These are phyloP conservation scores for Daboia siamensis DNA, from an alignment of 2,113 vertebrate species.

Conservation along the genomic window DNA sequence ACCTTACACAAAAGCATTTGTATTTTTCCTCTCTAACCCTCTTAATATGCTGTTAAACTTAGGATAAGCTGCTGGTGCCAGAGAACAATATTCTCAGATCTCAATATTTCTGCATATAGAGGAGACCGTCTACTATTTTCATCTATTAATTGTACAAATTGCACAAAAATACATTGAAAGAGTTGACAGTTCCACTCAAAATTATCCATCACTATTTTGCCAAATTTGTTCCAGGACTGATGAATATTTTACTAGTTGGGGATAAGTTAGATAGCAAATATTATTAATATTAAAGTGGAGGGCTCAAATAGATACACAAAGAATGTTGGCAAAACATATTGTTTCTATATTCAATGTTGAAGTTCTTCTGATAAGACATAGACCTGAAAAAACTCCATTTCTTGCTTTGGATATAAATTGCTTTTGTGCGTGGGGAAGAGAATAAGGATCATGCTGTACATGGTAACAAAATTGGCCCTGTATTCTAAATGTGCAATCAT, in stretches of 20 bases:
- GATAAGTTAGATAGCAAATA: slow-evolving; percentile 29
- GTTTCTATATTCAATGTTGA: slow-evolving; percentile 46
- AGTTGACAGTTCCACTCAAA: slow-evolving; percentile 27
- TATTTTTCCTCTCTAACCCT: background rate
- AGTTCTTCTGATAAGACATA: slow-evolving; percentile 52
- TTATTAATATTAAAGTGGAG: slow-evolving; percentile 36
- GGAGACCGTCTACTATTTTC: background rate
- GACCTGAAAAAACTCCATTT: background rate
- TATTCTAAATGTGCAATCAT: slow-evolving; percentile 51
- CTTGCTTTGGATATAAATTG: slow-evolving; percentile 32
- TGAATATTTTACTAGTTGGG: slow-evolving; percentile 58
- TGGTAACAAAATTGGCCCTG: slow-evolving; percentile 43
- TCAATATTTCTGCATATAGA: background rate
- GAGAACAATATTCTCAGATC: background rate
- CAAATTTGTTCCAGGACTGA: slow-evolving; percentile 44
- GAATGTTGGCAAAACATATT: slow-evolving; percentile 48
- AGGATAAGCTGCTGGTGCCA: background rate
- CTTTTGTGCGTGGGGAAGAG: background rate
- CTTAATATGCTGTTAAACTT: background rate
- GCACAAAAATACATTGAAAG: slow-evolving; percentile 40
- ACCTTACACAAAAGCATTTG: slow-evolving; percentile 1
- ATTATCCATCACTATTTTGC: slow-evolving; percentile 35
- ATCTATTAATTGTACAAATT: background rate
- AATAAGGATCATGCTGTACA: slow-evolving; percentile 30
- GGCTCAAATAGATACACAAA: slow-evolving; percentile 38